Base-by-base conservation (phyloP, 2,113 vertebrate genomes). In the Melospiza georgiana region DNA sequence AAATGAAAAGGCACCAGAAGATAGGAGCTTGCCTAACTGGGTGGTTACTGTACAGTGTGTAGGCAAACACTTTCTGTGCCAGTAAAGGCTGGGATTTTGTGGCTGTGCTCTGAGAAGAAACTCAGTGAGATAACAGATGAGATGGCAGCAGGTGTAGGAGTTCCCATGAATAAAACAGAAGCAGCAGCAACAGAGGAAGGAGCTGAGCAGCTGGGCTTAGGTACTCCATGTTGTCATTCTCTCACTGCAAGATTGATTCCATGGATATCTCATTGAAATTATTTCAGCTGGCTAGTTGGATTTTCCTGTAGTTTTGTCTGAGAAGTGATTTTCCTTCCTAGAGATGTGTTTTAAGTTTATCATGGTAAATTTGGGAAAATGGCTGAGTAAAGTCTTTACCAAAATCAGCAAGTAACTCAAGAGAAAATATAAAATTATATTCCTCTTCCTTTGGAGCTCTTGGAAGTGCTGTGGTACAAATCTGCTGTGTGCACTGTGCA, bases 151-250 rank as follows among this genome's bases (percentile, higher is more conserved):
- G 55, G 76, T 76, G 82, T 54, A 91, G 72, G 88, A 89, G 81
- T 55, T 66, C n/a, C 72, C 52, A 55, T 77, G 80, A 91, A 93
- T 94, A 90, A 96, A 97, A 86, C 48, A 93, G 49, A 74, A 74
- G 44, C 65, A 81, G 81, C 52, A 82, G 63, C 66, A 86, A 27
- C 1, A 76, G 67, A 73, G 52, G 28, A 54, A 54, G 79, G 39
- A 73, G 73, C 44, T 80, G 69, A 95, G 43, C 75, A 93, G 75
- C 55, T 89, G 63, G 62, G 58, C 59, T 72, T 54, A 84, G 65
- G 41, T 65, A 81, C 58, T 72, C 2, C 0, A 5, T 52, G 44
- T 21, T 21, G 41, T 54, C 86, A 54, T 66, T 91, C 75, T 73
- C 48, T 81, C 49, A 27, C n/a, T 14, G 25, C 22, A 90, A 82